Base-by-base conservation (phyloP, 2,113 vertebrate genomes). In the Donacobius atricapilla region DNA sequence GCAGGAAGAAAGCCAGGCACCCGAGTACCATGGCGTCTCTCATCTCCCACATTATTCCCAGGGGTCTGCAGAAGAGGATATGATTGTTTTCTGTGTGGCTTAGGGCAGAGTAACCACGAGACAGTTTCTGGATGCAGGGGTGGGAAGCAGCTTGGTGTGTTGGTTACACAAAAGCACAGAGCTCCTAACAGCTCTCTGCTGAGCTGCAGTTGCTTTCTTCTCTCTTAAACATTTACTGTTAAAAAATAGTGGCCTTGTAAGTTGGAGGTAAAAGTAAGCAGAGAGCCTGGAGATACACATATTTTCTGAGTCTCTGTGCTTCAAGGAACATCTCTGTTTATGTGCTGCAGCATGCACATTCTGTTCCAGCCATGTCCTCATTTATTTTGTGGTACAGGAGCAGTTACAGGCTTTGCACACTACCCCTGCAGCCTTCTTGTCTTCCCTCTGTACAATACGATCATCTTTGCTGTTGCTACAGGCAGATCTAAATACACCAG, bases 21-120 rank as follows among this genome's bases (percentile, higher is more conserved):
- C 23, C 1, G 0, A 24, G 63, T 6, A 12, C 85, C 65, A 5
- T 24, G 9, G 80, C 2, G 0, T 83, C 68, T 31, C 50, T 57
- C 57, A 11, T 18, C 21, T 89, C 42, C 45, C 72, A 68, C 63
- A 60, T 37, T 53, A 16, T 40, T 57, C 18, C 61, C 17, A 8
- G 31, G 19, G 35, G 22, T 10, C 73, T 61, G 60, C 51, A 39
- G 45, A 51, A 53, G 57, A 37, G 61, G 39, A 24, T 51, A 7
- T 5, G 42, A 30, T 35, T 48, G 4, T 61, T 71, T 47, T 58
- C 66, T 11, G 11, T 6, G 23, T 11, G 10, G 37, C 9, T 63
- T 10, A 18, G 25, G 5, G 70, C 63, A 42, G 44, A 37, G 17
- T 6, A 56, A 61, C 33, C 61, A 5, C 20, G 12, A 35, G 70